Conservation (phyloP, 2,797 vertebrate species). For the Sternarchorhynchus goeldii region DNA sequence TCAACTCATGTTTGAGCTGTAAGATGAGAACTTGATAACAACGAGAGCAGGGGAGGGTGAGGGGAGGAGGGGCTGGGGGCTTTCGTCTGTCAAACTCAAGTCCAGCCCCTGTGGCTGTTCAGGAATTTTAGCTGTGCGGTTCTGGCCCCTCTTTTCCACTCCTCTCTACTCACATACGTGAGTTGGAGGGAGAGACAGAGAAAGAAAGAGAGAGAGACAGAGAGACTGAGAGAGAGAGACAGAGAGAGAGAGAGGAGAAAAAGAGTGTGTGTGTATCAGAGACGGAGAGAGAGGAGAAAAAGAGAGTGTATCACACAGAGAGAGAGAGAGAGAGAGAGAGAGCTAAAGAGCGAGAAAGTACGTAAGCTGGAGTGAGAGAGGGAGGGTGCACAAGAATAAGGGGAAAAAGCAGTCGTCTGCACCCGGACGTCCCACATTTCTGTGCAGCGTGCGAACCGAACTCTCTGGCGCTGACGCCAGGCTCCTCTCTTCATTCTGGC, state of each 20-base stretch:
- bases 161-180: conserved; percentile 63
- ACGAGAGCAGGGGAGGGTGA: conserved; percentile 52
- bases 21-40: conserved; percentile 79
- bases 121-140: conserved; percentile 66
- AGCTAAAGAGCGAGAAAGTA: conserved; percentile 52
- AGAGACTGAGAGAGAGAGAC: conserved; percentile 46
- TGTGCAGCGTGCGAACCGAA: conserved; percentile 63
- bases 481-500: conserved; percentile 54
- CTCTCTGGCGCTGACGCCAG: conserved; percentile 64
- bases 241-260: conserved; percentile 29
- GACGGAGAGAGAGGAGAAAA: conserved; percentile 27
- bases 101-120: conserved; percentile 60
- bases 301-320: neutral
- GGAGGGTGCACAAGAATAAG: conserved; percentile 45
- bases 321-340: neutral
- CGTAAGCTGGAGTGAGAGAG: conserved; percentile 19
- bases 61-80: conserved; percentile 16
- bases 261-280: conserved; percentile 25
- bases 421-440: conserved; percentile 70
- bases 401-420: conserved; percentile 62
- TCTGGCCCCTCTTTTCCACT: conserved; percentile 42
- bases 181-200: conserved; percentile 42
- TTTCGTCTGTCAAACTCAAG: conserved; percentile 61
- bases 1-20: conserved; percentile 76
- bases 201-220: conserved; percentile 25